Conservation (phyloP, 2,113 vertebrate genomes). For the Bos javanicus region DNA sequence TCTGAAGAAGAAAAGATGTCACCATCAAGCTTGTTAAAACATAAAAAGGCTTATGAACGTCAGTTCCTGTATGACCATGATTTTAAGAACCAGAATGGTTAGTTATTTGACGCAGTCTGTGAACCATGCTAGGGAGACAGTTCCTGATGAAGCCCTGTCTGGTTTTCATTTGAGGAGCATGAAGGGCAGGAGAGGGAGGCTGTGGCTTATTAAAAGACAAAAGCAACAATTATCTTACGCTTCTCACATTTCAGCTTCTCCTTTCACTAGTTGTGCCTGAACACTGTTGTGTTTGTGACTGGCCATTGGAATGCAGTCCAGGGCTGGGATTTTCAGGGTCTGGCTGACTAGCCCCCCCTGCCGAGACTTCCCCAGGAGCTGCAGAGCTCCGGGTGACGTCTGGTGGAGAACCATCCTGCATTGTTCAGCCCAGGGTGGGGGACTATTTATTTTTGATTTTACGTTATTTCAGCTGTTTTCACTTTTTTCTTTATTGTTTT, state of each 20-base stretch:
- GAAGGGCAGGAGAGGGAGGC: background rate
- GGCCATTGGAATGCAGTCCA: background rate
- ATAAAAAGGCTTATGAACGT: background rate
- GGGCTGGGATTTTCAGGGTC: slow-evolving; percentile 13
- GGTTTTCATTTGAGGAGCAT: background rate
- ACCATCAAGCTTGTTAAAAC: background rate
- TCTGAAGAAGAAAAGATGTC: background rate
- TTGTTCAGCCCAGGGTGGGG: slow-evolving; percentile 53
- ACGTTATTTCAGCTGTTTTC: slow-evolving; percentile 80
- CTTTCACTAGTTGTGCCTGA: background rate
- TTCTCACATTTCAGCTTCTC: background rate
- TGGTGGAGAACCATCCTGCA: slow-evolving; percentile 54
- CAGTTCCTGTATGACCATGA: background rate
- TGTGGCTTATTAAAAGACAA: background rate
- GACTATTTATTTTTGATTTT: slow-evolving; percentile 76
- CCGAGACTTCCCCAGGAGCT: background rate
- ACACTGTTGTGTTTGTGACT: background rate
- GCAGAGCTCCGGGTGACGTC: slow-evolving; percentile 29
- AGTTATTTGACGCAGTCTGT: background rate
- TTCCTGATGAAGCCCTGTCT: background rate
- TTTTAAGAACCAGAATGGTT: background rate
- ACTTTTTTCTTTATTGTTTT: slow-evolving; percentile 73
- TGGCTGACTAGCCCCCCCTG: background rate
- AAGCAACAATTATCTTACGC: background rate
- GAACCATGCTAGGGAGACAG: background rate